phyloP scores from a whole-genome alignment of 2,113 vertebrate genomes.

The Syrrhaptes paradoxus region DNA sequence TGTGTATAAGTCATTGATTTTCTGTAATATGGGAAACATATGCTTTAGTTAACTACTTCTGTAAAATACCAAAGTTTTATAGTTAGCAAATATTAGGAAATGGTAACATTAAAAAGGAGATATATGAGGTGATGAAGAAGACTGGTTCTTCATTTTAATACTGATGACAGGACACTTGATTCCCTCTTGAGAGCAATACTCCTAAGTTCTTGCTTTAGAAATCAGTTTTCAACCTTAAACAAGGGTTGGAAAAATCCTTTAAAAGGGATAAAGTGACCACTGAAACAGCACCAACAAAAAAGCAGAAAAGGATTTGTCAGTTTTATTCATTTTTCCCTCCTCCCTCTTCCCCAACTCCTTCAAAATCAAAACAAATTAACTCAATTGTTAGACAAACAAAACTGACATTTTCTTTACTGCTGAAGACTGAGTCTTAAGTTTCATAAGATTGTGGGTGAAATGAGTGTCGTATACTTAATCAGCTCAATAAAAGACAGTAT shows the following conservation, averaged over 20 bases:
- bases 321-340: conserved; percentile 4
- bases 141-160: conserved; percentile 59
- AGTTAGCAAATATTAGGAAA: conserved; percentile 56
- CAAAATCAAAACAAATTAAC: conserved; percentile 10
- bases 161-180: conserved; percentile 71
- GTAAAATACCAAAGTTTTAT: conserved; percentile 67
- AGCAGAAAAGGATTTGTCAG: background rate
- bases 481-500: background rate
- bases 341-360: background rate
- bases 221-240: conserved; percentile 35
- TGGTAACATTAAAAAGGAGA: conserved; percentile 56
- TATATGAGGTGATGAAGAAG: conserved; percentile 63
- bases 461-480: background rate
- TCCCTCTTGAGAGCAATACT: conserved; percentile 41
- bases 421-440: background rate
- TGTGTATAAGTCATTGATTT: conserved; percentile 62
- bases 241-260: conserved; percentile 32
- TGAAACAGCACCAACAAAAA: conserved; percentile 14
- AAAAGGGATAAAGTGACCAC: conserved; percentile 19
- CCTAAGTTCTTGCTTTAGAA: conserved; percentile 34
- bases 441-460: background rate
- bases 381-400: background rate
- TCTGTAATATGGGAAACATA: conserved; percentile 66
- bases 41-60: conserved; percentile 63
- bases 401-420: background rate